phyloP scores from a whole-genome alignment of 2,888 invertebrate genomes.

The Heliothis peltigera region DNA sequence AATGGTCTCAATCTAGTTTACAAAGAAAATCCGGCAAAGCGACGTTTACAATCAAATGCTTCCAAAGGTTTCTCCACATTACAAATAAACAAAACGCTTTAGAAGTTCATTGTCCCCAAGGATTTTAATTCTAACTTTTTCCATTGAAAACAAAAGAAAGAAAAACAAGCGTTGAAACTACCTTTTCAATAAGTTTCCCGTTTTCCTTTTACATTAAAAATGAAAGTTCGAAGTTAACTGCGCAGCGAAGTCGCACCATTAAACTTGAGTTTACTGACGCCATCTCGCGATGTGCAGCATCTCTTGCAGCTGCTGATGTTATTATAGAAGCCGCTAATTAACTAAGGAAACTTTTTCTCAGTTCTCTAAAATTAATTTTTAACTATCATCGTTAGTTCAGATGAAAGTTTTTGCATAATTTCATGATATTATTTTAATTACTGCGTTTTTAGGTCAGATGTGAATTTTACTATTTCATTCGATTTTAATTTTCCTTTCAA shows the following conservation, averaged over 20 bases:
- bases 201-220: slow-evolving; percentile 23
- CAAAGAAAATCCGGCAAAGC: not conserved
- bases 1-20: not conserved
- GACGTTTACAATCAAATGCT: not conserved
- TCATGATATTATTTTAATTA: slow-evolving; percentile 31
- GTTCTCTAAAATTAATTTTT: slow-evolving; percentile 44
- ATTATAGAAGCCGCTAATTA: slow-evolving; percentile 57
- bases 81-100: not conserved
- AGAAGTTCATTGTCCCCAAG: slow-evolving; percentile 17
- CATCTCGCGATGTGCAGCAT: slow-evolving; percentile 31
- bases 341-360: slow-evolving; percentile 45
- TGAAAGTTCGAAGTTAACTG: slow-evolving; percentile 31
- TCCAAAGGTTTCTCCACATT: slow-evolving; percentile 19
- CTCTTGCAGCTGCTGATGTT: slow-evolving; percentile 48
- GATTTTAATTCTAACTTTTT: slow-evolving; percentile 1
- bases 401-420: slow-evolving; percentile 19
- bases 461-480: not conserved
- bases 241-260: slow-evolving; percentile 40
- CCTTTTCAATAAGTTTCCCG: slow-evolving; percentile 12
- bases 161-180: not conserved
- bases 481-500: not conserved
- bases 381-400: slow-evolving; percentile 31
- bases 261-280: slow-evolving; percentile 49
- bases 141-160: slow-evolving; percentile 3
- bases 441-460: slow-evolving; percentile 3